Conservation (phyloP, 2,888 invertebrate species). For the Dynastes hyllus region DNA sequence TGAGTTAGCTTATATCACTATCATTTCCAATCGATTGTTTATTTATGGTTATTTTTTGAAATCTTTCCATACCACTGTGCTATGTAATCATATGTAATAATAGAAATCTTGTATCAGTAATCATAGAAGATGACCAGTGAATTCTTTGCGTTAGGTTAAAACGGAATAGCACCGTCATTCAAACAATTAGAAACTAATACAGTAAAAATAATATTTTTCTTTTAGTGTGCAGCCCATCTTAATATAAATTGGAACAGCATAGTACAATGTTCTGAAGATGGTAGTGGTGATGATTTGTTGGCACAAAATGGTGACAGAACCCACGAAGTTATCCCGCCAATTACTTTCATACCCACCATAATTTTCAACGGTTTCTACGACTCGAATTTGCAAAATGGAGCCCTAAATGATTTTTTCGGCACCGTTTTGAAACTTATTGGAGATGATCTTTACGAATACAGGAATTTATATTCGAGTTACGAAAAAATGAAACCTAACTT, state of each 20-base stretch:
- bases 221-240: constrained; percentile 44
- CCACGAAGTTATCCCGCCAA: constrained; percentile 62
- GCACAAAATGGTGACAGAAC: constrained; percentile 69
- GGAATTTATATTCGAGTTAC: not conserved
- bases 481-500: not conserved
- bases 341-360: constrained; percentile 71
- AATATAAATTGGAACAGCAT: constrained; percentile 57
- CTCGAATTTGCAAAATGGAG: constrained; percentile 54
- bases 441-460: not conserved
- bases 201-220: constrained; percentile 1
- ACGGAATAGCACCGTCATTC: no score
- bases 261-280: constrained; percentile 60
- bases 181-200: no score
- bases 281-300: constrained; percentile 63
- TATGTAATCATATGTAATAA: no score
- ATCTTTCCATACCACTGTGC: no score
- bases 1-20: no score
- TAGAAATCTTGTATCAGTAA: no score
- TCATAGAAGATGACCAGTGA: no score
- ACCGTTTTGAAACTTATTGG: constrained; percentile 54
- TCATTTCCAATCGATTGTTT: no score
- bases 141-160: no score
- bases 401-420: constrained; percentile 59
- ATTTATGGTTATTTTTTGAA: no score
- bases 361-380: constrained; percentile 66